phyloP scores from a whole-genome alignment of 2,888 invertebrate species.

The Smittia sp. region DNA sequence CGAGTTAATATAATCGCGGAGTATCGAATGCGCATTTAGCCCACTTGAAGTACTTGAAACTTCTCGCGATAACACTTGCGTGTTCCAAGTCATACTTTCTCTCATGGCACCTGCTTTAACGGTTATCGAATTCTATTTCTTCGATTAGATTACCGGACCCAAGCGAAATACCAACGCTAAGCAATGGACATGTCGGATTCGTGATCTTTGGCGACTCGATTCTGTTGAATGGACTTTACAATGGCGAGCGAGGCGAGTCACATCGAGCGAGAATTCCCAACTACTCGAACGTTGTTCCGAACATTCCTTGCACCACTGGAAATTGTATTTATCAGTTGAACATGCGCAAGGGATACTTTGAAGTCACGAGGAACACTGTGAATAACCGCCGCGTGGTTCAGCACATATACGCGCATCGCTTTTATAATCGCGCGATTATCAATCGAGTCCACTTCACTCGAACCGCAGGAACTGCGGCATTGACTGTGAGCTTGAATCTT shows the following conservation, averaged over 20 bases:
- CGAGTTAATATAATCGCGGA: too few relatives aligned
- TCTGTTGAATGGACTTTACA: slow-evolving; percentile 57
- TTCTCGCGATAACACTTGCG: background rate
- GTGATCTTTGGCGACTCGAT: slow-evolving; percentile 56
- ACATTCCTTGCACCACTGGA: background rate
- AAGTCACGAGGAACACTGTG: background rate
- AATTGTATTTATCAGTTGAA: slow-evolving; percentile 23
- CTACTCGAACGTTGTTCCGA: slow-evolving; percentile 19
- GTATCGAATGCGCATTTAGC: too few relatives aligned
- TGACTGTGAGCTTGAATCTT: slow-evolving; percentile 43
- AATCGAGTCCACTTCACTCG: slow-evolving; percentile 48
- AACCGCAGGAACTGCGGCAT: slow-evolving; percentile 41
- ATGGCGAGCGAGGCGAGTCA: slow-evolving; percentile 54
- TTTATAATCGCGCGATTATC: slow-evolving; percentile 51
- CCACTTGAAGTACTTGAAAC: too few relatives aligned
- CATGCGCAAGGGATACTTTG: slow-evolving; percentile 26
- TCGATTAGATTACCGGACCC: slow-evolving; percentile 22
- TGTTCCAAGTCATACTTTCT: background rate
- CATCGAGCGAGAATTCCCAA: slow-evolving; percentile 56
- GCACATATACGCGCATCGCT: slow-evolving; percentile 52
- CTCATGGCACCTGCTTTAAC: too few relatives aligned
- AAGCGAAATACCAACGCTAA: slow-evolving; percentile 50
- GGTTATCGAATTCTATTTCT: background rate
- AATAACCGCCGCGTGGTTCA: slow-evolving; percentile 43
- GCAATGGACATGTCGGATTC: slow-evolving; percentile 57